Conservation (phyloP, 2,797 vertebrate species). For the Thalassophryne amazonica region DNA sequence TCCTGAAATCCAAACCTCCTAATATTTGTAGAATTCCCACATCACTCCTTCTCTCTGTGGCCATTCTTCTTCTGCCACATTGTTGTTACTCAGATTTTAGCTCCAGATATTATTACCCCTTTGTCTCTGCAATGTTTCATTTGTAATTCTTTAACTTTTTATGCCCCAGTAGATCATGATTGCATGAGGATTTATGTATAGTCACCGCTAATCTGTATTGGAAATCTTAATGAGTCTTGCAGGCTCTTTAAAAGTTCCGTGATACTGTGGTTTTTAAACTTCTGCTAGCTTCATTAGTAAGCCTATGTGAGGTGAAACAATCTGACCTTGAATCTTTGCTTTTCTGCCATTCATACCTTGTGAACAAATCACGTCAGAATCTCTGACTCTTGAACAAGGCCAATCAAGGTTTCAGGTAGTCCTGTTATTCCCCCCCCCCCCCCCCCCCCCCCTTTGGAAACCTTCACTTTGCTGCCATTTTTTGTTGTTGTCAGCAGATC, state of each 20-base stretch:
- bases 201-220: conserved; percentile 68
- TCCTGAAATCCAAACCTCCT: conserved; percentile 18
- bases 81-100: conserved; percentile 34
- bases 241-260: too few relatives aligned
- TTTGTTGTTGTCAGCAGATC: conserved; percentile 12
- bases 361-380: conserved; percentile 13
- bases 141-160: conserved; percentile 32
- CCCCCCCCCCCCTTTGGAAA: too few relatives aligned
- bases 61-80: conserved; percentile 22
- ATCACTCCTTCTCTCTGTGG: conserved; percentile 60
- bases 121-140: conserved; percentile 20
- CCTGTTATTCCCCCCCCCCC: background rate
- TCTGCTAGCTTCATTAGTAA: background rate
- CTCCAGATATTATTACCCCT: conserved; percentile 27
- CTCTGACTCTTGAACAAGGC: conserved; percentile 12
- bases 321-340: conserved; percentile 5
- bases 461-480: background rate
- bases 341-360: conserved; percentile 1
- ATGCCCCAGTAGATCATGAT: conserved; percentile 19
- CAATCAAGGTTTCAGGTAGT: background rate
- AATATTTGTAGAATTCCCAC: too few relatives aligned
- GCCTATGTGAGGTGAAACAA: background rate
- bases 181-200: conserved; percentile 39
- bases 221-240: too few relatives aligned
- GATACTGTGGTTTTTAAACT: too few relatives aligned